Percentiles rank a stretch among this genome's conserved stretches.
These are phyloP conservation scores for Aythya baeri DNA, from an alignment of 2,113 vertebrate species.

Conservation along the genomic window DNA sequence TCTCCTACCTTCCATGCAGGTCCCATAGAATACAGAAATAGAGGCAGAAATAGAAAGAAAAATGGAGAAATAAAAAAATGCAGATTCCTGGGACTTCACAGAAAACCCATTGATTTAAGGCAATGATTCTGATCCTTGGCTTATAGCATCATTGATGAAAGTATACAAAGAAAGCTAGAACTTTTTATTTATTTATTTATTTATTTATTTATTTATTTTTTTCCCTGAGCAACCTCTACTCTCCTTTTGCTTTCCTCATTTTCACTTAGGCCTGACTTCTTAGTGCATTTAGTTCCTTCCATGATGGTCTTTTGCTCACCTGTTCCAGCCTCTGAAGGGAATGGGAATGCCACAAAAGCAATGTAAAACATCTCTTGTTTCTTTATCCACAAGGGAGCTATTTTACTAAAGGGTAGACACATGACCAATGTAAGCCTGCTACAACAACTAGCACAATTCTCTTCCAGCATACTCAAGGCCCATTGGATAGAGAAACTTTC, in stretches of 20 bases:
- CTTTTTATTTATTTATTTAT: rapidly evolving
- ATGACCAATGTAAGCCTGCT: not conserved
- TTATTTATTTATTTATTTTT: not conserved
- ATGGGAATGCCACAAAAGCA: not conserved
- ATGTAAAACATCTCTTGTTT: not conserved
- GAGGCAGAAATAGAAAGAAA: not conserved
- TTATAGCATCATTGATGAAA: not conserved
- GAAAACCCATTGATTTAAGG: not conserved
- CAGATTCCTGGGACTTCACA: not conserved
- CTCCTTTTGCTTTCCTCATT: not conserved
- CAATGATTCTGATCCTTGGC: not conserved
- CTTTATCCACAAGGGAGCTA: not conserved
- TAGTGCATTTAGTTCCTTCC: not conserved
- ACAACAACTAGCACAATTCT: not conserved
- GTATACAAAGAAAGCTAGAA: not conserved
- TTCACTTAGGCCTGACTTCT: not conserved
- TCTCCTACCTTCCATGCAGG: not conserved
- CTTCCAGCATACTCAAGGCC: not conserved
- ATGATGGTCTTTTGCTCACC: not conserved
- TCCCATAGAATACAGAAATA: not conserved
- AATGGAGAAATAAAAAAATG: not conserved
- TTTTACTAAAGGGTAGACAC: not conserved
- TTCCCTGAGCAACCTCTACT: not conserved
- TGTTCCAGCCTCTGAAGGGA: not conserved
- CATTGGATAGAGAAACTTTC: not conserved